Conservation (phyloP, 2,888 invertebrate species). For the Nephrocerus scutellatus region DNA sequence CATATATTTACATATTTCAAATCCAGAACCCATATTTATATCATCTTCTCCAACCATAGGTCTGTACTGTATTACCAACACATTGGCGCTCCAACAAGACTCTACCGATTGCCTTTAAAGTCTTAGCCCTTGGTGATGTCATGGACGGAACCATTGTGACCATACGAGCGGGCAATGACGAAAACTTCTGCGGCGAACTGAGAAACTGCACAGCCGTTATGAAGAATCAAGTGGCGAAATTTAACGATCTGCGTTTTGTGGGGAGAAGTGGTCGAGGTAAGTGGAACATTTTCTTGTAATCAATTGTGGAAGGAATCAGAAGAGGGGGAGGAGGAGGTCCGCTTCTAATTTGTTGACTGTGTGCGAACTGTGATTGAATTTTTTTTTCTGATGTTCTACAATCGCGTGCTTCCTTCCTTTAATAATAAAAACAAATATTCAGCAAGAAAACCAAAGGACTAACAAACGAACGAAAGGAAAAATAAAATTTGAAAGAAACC, state of each 20-base stretch:
- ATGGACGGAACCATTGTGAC: conserved; percentile 92
- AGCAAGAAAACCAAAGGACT: no score
- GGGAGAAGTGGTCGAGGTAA: conserved; percentile 94
- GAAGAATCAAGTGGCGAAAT: conserved; percentile 96
- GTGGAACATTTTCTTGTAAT: conserved; percentile 40
- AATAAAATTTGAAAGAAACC: neutral
- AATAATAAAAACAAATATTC: no score
- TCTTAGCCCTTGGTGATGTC: conserved; percentile 85
- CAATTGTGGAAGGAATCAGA: no score
- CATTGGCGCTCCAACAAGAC: conserved; percentile 99
- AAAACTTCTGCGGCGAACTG: conserved; percentile 91
- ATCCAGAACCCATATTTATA: no score
- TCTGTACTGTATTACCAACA: conserved; percentile 81
- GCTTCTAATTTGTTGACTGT: no score
- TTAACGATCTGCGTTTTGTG: conserved; percentile 94
- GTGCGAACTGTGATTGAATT: no score
- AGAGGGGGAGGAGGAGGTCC: no score
- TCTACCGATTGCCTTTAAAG: conserved; percentile 90
- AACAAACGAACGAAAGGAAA: neutral
- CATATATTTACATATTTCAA: neutral
- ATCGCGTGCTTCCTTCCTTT: no score
- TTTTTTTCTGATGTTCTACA: neutral
- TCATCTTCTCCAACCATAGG: no score
- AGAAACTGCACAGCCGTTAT: conserved; percentile 89
- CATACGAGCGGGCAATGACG: conserved; percentile 92